phyloP scores from a whole-genome alignment of 2,888 invertebrate species.

The Amblyjoppa proteus region DNA sequence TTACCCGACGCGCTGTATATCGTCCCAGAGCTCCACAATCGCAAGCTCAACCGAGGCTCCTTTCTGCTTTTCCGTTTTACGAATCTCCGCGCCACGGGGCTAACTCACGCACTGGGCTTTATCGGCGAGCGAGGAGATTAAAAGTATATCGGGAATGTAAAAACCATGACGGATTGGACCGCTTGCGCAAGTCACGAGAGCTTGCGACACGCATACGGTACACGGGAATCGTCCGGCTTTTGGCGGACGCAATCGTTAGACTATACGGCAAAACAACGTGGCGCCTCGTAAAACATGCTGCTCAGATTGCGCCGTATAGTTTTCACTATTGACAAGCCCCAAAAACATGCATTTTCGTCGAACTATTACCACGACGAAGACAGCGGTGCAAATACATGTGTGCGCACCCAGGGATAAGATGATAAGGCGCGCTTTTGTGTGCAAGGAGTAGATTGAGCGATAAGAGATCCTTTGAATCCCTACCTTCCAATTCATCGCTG shows the following conservation, averaged over 20 bases:
- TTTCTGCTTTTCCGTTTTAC: constrained; percentile 22
- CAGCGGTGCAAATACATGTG: background rate
- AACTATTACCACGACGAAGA: background rate
- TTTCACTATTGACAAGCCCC: too few relatives aligned
- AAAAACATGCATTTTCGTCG: background rate
- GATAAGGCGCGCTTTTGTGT: background rate
- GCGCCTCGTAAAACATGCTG: too few relatives aligned
- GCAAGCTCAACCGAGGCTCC: constrained; percentile 20
- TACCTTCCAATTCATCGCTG: background rate
- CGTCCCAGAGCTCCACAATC: constrained; percentile 27
- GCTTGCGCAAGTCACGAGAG: background rate
- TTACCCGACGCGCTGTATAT: constrained; percentile 42
- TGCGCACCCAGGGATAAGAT: background rate
- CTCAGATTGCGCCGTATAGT: too few relatives aligned
- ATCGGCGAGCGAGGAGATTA: background rate
- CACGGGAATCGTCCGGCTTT: too few relatives aligned
- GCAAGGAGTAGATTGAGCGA: background rate
- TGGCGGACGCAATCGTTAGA: too few relatives aligned
- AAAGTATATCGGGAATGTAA: background rate
- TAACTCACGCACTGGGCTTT: constrained; percentile 9
- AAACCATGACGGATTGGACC: background rate
- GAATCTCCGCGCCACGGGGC: background rate
- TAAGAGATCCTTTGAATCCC: background rate
- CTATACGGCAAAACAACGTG: too few relatives aligned
- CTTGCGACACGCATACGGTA: background rate